Evolutionary conservation across 1,140 invertebrate species (phyloP), one percentile per base, ranked within the genome.

Genomic region (Metaphire vulgaris): DNA sequence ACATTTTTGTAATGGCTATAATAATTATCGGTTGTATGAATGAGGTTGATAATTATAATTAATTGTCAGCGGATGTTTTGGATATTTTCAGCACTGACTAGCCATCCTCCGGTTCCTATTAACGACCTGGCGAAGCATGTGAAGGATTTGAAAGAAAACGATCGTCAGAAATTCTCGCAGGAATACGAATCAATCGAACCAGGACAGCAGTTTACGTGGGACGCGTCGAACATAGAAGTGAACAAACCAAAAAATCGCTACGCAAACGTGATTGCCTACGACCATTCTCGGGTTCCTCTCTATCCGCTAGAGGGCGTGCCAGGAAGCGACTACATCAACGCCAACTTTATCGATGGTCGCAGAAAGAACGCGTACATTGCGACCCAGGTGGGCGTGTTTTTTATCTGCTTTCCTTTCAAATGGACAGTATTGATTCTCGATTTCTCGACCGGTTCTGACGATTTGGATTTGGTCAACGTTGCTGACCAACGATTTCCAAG

Each of bases 171-270:
- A 85, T 99, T 99, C 86, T 86, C 85, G 1, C 82, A 87, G 80
- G 88, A 89, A 77, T 89, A 88, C 72, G 88, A 87, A 85, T 95
- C 93, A 77, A 99, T 99, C 76, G 97, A 99, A 85, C 96, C 97
- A 2, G 97, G 96, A 0, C 97, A 99, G 83, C 97, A 99, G 85
- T 99, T 99, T 84, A 99, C 97, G 0, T 99, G 98, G 98, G 96
- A 99, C 84, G 94, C 98, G 86, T 98, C 96, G 0, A 98, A 95
- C 83, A 90, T 69, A 28, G 77, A 78, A 32, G 65, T 70, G 66
- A 78, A 78, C 68, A 78, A 74, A 41, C 93, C 95, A 0, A 99
- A 99, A 87, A 99, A 99, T 88, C 91, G 98, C 41, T 99, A 99
- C 85, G 97, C 97, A 2, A 99, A 99, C 85, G 97, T 99, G 0